Conservation (phyloP, 1,140 invertebrate genomes). For the Nasonia vitripennis region DNA sequence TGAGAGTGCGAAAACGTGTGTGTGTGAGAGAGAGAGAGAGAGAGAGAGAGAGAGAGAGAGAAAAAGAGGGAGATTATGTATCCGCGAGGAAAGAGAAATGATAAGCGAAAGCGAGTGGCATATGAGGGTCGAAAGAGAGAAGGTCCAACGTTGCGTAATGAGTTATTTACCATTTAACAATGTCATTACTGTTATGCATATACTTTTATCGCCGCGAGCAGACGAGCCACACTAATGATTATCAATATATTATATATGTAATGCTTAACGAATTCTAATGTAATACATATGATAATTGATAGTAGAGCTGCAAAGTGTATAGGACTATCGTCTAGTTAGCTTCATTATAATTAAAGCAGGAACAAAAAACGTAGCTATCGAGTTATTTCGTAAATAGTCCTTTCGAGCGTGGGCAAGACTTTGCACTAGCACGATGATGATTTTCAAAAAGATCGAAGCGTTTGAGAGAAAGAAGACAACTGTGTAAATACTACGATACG, state of each 20-base stretch:
- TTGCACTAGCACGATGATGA: slow-evolving; percentile 29
- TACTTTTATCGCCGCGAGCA: slow-evolving; percentile 49
- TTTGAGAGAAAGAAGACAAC: slow-evolving; percentile 11
- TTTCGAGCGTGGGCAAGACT: slow-evolving; percentile 48
- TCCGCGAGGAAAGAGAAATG: slow-evolving; percentile 19
- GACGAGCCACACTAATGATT: slow-evolving; percentile 56
- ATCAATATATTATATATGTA: slow-evolving; percentile 59
- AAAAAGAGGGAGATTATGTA: neutral
- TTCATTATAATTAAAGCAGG: slow-evolving; percentile 45
- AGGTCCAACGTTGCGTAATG: slow-evolving; percentile 29
- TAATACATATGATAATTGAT: slow-evolving; percentile 60
- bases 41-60: neutral
- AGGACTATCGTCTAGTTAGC: slow-evolving; percentile 55
- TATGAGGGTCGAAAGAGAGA: neutral
- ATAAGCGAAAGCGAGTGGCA: neutral
- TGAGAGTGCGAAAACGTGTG: slow-evolving; percentile 24
- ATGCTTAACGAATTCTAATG: slow-evolving; percentile 57
- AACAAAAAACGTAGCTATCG: slow-evolving; percentile 42
- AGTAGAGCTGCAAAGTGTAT: slow-evolving; percentile 51
- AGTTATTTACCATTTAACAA: slow-evolving; percentile 29
- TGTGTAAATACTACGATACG: slow-evolving; percentile 47
- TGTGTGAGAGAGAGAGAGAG: neutral
- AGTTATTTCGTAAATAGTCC: slow-evolving; percentile 51
- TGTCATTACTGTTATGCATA: slow-evolving; percentile 49
- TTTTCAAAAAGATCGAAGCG: neutral